A percentile compares a stretch with the other conserved stretches of the same genome.
These are phyloP conservation scores for Aradophagus sp. DNA, from an alignment of 1,140 invertebrate genomes.

Conservation along the genomic window DNA sequence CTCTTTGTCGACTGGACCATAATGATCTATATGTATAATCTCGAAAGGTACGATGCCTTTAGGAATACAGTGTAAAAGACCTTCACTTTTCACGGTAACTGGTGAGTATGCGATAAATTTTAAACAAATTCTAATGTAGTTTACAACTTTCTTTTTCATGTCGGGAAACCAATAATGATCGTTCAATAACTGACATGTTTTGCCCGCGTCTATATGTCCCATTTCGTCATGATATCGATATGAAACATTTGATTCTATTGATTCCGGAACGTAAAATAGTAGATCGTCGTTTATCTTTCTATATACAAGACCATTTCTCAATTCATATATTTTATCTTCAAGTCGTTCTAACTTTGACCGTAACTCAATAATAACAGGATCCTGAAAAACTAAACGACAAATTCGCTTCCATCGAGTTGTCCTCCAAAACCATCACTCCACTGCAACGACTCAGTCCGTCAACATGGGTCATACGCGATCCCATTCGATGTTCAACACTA, in stretches of 20 bases:
- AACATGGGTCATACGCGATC: constrained; percentile 42
- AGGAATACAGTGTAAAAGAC: not conserved
- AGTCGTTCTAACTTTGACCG: not conserved
- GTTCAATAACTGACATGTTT: not conserved
- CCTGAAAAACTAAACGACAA: constrained; percentile 16
- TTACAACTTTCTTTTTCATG: not conserved
- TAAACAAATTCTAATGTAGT: not conserved
- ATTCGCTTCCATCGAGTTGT: constrained; percentile 17
- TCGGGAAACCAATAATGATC: not conserved
- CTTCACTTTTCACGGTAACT: not conserved
- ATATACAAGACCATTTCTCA: constrained; percentile 22
- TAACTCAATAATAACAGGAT: constrained; percentile 1
- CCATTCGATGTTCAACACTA: constrained; percentile 40
- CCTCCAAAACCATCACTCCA: constrained; percentile 23
- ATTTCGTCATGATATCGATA: constrained; percentile 2
- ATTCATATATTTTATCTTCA: constrained; percentile 12
- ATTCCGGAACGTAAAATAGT: constrained; percentile 26
- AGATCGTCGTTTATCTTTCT: constrained; percentile 1
- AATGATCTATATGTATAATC: not conserved
- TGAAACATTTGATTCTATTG: constrained; percentile 44
- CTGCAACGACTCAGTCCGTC: constrained; percentile 52
- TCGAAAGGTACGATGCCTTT: constrained; percentile 1
- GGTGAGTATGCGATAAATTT: constrained; percentile 1
- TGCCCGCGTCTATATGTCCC: not conserved
- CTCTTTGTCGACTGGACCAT: constrained; percentile 1